Evolutionary conservation across 1,140 invertebrate species (phyloP), one percentile per base, ranked within the genome.

Genomic region (Liolophura sinensis): DNA sequence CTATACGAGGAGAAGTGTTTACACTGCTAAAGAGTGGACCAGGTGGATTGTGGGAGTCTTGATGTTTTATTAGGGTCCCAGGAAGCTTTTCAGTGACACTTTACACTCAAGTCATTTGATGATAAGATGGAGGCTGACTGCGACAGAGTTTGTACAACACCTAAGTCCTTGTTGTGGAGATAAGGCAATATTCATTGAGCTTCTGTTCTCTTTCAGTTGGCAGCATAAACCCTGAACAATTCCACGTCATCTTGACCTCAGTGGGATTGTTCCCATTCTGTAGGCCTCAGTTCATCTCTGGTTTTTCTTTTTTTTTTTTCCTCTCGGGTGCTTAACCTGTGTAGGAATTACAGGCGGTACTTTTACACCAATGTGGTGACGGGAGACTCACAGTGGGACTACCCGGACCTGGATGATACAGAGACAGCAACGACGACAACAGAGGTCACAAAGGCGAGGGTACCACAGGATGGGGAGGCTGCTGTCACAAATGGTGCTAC

Each of bases 291-390:
- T 65, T 60, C 49, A 24, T n/a, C 60, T 31, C 20, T 62, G n/a
- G 14, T 54, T 69, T 63, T 58, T 52, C 65, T 73, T 72, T 75
- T 67, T 74, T 65, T 70, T 65, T 73, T 49, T 78, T 77, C 78
- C 77, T 82, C 83, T 77, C 80, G 78, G 77, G 81, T 81, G 31
- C 76, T 80, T 79, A 76, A 77, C 78, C 83, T 78, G 85, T 81
- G 78, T 87, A 91, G 90, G 81, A 85, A 84, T 70, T 87, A 89
- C 86, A 90, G 89, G 80, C 86, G 89, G 67, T 91, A 91, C 83
- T 90, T 86, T 84, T 91, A 91, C 84, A 87, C 86, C 73, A 89
- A 91, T 79, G 77, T 85, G 62, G 74, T 72, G 49, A 88, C 85
- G 27, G 88, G 87, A 14, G 86, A 87, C 46, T 87, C 87, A 31